A percentile compares a stretch with the other conserved stretches of the same genome.
Conservation (phyloP, 2,888 invertebrate species). For the Thumatha senex region DNA sequence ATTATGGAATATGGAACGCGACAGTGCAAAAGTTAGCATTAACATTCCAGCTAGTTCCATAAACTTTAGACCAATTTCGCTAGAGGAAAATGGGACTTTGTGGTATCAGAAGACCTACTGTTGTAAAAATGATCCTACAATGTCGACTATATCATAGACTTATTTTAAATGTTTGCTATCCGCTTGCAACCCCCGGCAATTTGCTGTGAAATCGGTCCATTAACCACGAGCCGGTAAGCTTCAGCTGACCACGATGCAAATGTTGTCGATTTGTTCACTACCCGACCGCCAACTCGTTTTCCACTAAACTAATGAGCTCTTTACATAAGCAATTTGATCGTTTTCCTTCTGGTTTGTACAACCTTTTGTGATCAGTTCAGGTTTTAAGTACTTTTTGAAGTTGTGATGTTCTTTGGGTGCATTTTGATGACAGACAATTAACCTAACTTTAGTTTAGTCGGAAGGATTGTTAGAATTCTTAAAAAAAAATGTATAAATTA, state of each 20-base stretch:
- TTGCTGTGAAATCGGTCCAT: slow-evolving; percentile 50
- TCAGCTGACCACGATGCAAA: slow-evolving; percentile 50
- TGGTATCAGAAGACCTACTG: too few relatives aligned
- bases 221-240: slow-evolving; percentile 43
- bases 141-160: background rate
- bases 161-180: slow-evolving; percentile 11
- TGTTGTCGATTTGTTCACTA: slow-evolving; percentile 54
- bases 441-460: too few relatives aligned
- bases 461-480: too few relatives aligned
- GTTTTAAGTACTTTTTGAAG: too few relatives aligned
- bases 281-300: slow-evolving; percentile 32
- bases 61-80: background rate
- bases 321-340: slow-evolving; percentile 43
- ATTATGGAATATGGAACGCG: too few relatives aligned
- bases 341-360: slow-evolving; percentile 38
- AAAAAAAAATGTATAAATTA: too few relatives aligned
- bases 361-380: background rate
- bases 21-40: too few relatives aligned
- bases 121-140: background rate
- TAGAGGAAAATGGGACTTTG: too few relatives aligned
- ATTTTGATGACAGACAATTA: too few relatives aligned
- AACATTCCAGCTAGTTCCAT: too few relatives aligned
- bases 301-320: slow-evolving; percentile 53
- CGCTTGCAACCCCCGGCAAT: slow-evolving; percentile 34
- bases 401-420: too few relatives aligned